Conservation (phyloP, 2,888 invertebrate genomes). For the Tridacna gigas region DNA sequence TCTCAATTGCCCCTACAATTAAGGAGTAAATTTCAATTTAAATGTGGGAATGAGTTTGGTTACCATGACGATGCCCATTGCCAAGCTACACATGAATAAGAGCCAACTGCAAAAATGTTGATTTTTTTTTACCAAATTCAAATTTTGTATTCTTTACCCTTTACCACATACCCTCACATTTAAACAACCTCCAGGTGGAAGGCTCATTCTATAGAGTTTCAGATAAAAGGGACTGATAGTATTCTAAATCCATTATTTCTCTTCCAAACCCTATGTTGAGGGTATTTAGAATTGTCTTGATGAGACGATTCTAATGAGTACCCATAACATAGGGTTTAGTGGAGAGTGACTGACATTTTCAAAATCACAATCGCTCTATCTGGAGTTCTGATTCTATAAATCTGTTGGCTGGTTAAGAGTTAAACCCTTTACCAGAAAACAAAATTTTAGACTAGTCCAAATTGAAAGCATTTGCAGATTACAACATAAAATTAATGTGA, state of each 20-base stretch:
- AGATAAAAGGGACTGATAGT: no score
- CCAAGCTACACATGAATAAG: constrained; percentile 10
- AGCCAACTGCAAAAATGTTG: background rate
- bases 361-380: no score
- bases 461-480: background rate
- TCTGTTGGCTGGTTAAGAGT: no score
- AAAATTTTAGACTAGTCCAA: background rate
- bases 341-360: no score
- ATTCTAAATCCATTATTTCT: no score
- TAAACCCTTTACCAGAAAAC: background rate
- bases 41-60: constrained; percentile 5
- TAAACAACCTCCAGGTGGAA: no score
- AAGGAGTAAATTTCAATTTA: constrained; percentile 26
- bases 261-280: no score
- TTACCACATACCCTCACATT: background rate
- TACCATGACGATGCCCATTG: constrained; percentile 19
- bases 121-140: background rate
- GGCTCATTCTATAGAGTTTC: no score
- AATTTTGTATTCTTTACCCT: constrained; percentile 2
- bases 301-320: no score
- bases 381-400: no score
- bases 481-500: background rate
- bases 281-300: no score
- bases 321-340: no score
- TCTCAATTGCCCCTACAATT: constrained; percentile 6